Base-by-base conservation (phyloP, 1,140 invertebrate genomes). In the Ridgeia piscesae region DNA sequence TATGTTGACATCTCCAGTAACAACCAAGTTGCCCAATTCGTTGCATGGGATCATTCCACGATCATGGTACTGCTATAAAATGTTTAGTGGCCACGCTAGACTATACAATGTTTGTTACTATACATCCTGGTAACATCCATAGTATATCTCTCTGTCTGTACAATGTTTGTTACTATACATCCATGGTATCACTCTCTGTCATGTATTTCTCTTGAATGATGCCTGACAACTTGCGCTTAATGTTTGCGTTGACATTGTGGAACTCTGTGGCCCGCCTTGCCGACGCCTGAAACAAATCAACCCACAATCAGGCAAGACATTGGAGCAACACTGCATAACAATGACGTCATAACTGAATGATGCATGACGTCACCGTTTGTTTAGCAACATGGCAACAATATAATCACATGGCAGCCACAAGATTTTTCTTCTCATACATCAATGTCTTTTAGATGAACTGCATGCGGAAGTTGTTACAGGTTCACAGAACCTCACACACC, bases 211-310 rank as follows among this genome's bases (percentile, higher is more conserved):
- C 35, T 34, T 92, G 89, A 27, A 92, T 31, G 34, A 92, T 58
- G 89, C 48, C 91, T 4, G 92, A 89, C 17, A 95, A 35, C 90
- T 94, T 94, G 33, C 95, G 91, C 93, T 96, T 97, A 90, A 98
- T 98, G 94, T 98, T 98, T 0, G 97, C 97, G 95, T 98, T 97
- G 0, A 98, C 97, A 94, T 97, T 97, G 0, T 97, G 97, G 48
- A 98, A 94, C 1, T 96, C 95, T 9, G 95, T 95, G 92, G 94
- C 94, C 92, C 94, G 96, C 35, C 96, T 94, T 89, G 96, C 96
- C 93, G 96, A 95, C 94, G 96, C 95, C 96, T 97, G 95, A 94
- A 93, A 91, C 8, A 90, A 27, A 14, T 14, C 9, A 33, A 90
- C 27, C 11, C 58, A n/a, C 4, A 90, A 27, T 90, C 34, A n/a